Percentiles rank a stretch among this genome's conserved stretches.
Evolutionary conservation across 2,888 invertebrate species (phyloP).

Genomic region (Heliconius sara): DNA sequence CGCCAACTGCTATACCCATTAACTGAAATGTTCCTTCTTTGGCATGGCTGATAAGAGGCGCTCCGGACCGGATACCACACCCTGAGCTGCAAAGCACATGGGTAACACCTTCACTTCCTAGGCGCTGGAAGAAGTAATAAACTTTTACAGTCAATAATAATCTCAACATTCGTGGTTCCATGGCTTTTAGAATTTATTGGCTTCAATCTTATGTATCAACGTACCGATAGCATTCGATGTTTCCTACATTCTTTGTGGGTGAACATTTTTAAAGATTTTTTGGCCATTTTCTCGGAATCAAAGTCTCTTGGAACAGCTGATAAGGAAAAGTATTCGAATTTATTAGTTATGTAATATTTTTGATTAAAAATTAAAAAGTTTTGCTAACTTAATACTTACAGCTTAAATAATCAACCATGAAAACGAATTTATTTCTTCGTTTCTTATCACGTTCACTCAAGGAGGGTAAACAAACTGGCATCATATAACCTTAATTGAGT

Average conservation of each 20-base stretch:
- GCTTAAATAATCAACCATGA: conserved; percentile 72
- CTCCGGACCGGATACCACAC: conserved; percentile 70
- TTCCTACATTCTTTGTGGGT: conserved; percentile 69
- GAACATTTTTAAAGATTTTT: conserved; percentile 68
- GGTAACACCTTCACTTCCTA: conserved; percentile 66
- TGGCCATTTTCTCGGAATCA: conserved; percentile 70
- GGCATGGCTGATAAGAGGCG: conserved; percentile 69
- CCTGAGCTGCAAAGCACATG: conserved; percentile 73
- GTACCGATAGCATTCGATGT: conserved; percentile 66
- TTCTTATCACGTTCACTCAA: conserved; percentile 61
- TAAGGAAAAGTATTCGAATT: conserved; percentile 22
- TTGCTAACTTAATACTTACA: conserved; percentile 56
- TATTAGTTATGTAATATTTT: conserved; percentile 7
- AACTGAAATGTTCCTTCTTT: conserved; percentile 67
- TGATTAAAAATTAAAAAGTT: neutral
- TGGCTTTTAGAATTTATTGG: neutral
- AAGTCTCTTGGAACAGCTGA: conserved; percentile 72
- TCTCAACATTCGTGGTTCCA: neutral
- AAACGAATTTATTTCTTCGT: conserved; percentile 60
- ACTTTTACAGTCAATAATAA: neutral
- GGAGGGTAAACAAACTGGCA: conserved; percentile 71
- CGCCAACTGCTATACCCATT: conserved; percentile 67
- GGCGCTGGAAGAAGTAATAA: conserved; percentile 54
- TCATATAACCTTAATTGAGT: conserved; percentile 67
- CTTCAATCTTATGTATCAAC: conserved; percentile 9